Conservation (phyloP, 2,797 vertebrate species). For the Rhinatrema bivittatum region DNA sequence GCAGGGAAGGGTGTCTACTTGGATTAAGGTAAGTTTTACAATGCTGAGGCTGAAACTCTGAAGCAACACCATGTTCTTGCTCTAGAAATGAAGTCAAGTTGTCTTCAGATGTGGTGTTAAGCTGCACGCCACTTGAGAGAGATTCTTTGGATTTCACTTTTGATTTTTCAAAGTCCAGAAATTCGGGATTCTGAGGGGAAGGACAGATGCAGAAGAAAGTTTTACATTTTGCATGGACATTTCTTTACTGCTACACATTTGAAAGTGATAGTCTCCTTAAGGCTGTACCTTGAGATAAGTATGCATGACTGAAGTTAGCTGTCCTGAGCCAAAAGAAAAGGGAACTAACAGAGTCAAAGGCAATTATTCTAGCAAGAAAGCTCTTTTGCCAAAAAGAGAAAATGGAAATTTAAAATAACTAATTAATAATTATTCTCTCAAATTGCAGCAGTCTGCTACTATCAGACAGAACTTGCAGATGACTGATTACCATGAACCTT, state of each 20-base stretch:
- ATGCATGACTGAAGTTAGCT: too few species aligned
- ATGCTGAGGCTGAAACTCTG: constrained; percentile 50
- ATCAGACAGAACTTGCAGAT: too few species aligned
- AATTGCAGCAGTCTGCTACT: too few species aligned
- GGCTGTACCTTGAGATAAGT: too few species aligned
- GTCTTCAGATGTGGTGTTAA: constrained; percentile 67
- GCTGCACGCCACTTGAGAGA: constrained; percentile 57
- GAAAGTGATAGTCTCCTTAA: too few species aligned
- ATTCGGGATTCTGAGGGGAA: constrained; percentile 65
- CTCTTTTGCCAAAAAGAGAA: too few species aligned
- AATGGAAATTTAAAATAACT: too few species aligned
- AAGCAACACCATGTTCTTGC: constrained; percentile 51
- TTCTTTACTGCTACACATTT: constrained; percentile 21
- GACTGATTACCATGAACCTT: too few species aligned
- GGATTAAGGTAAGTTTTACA: constrained; percentile 68
- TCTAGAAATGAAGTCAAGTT: constrained; percentile 72
- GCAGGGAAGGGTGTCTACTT: constrained; percentile 74
- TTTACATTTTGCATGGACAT: constrained; percentile 1
- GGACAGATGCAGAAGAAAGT: constrained; percentile 13
- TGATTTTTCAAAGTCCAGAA: constrained; percentile 65
- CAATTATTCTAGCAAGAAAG: too few species aligned
- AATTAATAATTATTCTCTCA: too few species aligned
- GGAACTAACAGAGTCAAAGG: too few species aligned
- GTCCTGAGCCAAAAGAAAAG: too few species aligned
- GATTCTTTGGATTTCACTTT: constrained; percentile 85